These are phyloP conservation scores for Coregonus suidteri DNA, from an alignment of 2,797 vertebrate genomes.

Conservation along the genomic window DNA sequence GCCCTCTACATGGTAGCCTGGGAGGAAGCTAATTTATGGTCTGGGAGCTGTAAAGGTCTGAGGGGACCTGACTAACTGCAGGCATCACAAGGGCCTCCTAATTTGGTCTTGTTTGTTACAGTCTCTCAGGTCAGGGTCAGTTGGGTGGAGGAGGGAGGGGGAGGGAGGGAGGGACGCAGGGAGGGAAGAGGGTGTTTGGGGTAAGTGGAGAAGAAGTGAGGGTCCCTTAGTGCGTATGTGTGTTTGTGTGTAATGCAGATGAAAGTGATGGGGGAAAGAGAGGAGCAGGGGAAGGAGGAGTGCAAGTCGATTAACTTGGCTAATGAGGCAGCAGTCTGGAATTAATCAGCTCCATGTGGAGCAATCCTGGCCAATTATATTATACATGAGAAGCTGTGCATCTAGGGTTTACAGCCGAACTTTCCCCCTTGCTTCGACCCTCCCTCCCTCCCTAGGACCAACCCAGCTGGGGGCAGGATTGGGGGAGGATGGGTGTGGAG, in stretches of 20 bases:
- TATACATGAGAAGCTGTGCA: constrained; percentile 60
- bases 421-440: not conserved
- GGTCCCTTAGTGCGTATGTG: not conserved
- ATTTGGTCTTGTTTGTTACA: constrained; percentile 59
- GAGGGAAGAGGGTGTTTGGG: constrained; percentile 25
- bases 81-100: constrained; percentile 51
- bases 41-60: constrained; percentile 55
- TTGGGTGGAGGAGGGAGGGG: constrained; percentile 35
- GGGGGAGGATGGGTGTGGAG: constrained; percentile 1
- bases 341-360: constrained; percentile 81
- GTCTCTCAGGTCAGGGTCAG: constrained; percentile 63
- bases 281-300: not conserved
- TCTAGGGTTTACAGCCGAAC: constrained; percentile 51
- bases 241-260: constrained; percentile 7
- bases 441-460: constrained; percentile 45
- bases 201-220: constrained; percentile 26
- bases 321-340: constrained; percentile 81
- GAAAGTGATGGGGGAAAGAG: constrained; percentile 4
- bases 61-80: constrained; percentile 51
- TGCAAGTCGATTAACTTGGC: constrained; percentile 72
- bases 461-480: constrained; percentile 35
- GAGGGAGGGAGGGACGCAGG: constrained; percentile 6
- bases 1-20: constrained; percentile 22
- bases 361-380: constrained; percentile 74
- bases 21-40: constrained; percentile 66